Base-by-base conservation (phyloP, 2,797 vertebrate genomes). In the Meriones psammophilus region DNA sequence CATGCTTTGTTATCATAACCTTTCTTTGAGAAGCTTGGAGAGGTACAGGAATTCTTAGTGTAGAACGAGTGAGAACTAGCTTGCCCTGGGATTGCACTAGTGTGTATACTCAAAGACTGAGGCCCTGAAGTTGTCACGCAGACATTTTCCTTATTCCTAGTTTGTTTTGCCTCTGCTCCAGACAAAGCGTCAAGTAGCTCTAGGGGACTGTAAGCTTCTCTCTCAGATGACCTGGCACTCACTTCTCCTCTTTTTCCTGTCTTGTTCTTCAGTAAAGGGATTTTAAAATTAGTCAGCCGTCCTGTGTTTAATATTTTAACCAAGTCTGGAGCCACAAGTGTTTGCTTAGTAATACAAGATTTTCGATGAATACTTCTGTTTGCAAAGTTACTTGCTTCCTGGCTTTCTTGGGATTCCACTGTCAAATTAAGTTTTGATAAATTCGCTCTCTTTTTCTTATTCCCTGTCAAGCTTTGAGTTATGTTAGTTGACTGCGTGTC, bases 201-300 rank as follows among this genome's bases (percentile, higher is more conserved):
- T 39, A 97, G 46, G 24, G 97, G 96, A 97, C 96, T 98, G 30
- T 86, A 97, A 18, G 69, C 54, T 94, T 98, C 96, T 84, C 90
- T 98, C 95, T 97, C 91, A 85, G 95, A 97, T 78, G 97, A 97
- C 66, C 1, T 62, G 83, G 33, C 28, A 96, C 92, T 96, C 90
- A 97, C 36, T 83, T 8, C 39, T 86, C 98, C 97, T 86, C 86
- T 95, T 80, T 94, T 96, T 85, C 97, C 91, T 95, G 50, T 62
- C 91, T 98, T 98, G 93, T 97, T 98, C 97, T 97, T 98, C 60
- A 97, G 97, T 87, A 98, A 97, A 94, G 98, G 98, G 97, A 98
- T 98, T 98, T 97, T 98, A 96, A 98, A 98, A 95, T 98, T 98
- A 95, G 94, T 92, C 78, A 98, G 42, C 8, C 94, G 97, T 95